A percentile compares a stretch with the other conserved stretches of the same genome.
These are phyloP conservation scores for Caenorhabditis sp. DNA, from an alignment of 2,888 invertebrate genomes.

Conservation along the genomic window DNA sequence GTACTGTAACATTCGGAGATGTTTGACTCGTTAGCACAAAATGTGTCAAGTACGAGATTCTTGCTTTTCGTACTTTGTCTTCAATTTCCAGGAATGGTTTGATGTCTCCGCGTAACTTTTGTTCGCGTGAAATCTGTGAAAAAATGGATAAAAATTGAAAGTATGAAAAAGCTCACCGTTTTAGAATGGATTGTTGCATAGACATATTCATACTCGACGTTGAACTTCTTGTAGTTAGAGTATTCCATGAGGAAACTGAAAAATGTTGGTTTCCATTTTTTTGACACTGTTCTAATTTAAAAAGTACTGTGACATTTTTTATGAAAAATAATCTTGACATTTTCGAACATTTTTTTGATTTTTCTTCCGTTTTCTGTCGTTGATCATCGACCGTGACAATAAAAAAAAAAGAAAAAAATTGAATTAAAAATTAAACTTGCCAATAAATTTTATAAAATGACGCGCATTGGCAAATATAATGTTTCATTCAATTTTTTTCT, in stretches of 20 bases:
- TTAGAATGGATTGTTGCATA: conserved; percentile 32
- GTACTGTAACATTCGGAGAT: conserved; percentile 21
- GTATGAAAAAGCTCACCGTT: conserved; percentile 3
- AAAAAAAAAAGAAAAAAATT: too few species aligned
- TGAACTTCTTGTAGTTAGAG: conserved; percentile 15
- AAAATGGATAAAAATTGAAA: neutral
- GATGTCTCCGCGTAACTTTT: conserved; percentile 20
- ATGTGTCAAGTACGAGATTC: conserved; percentile 26
- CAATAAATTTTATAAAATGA: too few species aligned
- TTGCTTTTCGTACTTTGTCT: conserved; percentile 8
- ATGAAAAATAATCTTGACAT: too few species aligned
- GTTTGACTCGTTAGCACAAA: conserved; percentile 19
- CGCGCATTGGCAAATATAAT: too few species aligned
- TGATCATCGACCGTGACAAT: too few species aligned
- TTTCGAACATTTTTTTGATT: too few species aligned
- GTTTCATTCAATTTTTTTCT: too few species aligned
- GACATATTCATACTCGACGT: conserved; percentile 23
- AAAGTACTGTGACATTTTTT: neutral
- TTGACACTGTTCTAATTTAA: too few species aligned
- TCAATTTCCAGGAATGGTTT: conserved; percentile 26
- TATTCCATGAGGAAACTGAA: conserved; percentile 20
- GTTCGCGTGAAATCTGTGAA: conserved; percentile 8
- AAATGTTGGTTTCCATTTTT: neutral
- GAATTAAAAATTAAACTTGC: too few species aligned
- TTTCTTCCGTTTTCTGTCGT: too few species aligned